Conservation (phyloP, 2,888 invertebrate genomes). For the Lucinisca nassula region DNA sequence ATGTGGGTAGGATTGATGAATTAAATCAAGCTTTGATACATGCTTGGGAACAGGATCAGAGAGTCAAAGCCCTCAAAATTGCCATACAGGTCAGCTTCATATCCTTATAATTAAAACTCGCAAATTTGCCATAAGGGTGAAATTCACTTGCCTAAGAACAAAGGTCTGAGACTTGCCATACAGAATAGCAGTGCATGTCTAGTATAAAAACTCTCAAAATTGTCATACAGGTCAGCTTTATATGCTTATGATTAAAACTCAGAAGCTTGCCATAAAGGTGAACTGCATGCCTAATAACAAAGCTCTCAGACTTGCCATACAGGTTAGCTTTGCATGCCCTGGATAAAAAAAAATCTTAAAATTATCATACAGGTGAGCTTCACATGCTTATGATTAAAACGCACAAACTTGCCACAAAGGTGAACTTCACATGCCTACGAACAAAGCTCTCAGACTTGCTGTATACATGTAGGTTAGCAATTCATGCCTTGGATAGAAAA, state of each 20-base stretch:
- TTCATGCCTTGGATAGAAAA: neutral
- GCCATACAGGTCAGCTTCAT: conserved; percentile 92
- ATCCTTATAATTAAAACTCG: no score
- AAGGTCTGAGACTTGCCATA: neutral
- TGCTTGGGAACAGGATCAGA: conserved; percentile 98
- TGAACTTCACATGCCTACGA: neutral
- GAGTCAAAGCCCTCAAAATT: conserved; percentile 97
- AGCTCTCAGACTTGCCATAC: conserved; percentile 97
- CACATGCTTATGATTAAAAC: neutral
- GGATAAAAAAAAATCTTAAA: neutral
- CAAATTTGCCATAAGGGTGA: neutral
- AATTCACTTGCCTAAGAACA: neutral
- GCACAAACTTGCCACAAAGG: neutral
- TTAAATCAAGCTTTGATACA: conserved; percentile 96
- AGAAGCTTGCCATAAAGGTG: neutral
- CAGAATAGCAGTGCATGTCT: neutral
- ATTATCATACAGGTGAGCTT: conserved; percentile 89
- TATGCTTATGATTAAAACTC: no score
- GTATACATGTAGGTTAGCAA: neutral
- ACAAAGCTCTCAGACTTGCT: neutral
- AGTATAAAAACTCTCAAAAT: neutral
- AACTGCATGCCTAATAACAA: conserved; percentile 89
- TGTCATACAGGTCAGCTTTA: neutral
- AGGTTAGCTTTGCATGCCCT: neutral
- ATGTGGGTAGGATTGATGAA: conserved; percentile 95